Conservation (phyloP, 2,888 invertebrate genomes). For the Miltochrista miniata region DNA sequence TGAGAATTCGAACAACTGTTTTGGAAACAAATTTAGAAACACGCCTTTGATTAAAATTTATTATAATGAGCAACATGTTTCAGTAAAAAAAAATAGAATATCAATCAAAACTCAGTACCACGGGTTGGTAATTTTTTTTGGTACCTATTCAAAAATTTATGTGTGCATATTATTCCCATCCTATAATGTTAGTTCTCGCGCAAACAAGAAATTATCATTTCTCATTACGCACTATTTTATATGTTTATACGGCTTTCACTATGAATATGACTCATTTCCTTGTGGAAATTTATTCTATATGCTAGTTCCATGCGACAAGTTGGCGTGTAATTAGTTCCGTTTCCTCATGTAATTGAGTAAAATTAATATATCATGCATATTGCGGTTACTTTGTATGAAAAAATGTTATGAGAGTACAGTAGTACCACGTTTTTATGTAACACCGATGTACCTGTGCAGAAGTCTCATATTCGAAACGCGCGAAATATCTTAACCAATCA, state of each 20-base stretch:
- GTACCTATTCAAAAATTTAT: too few relatives aligned
- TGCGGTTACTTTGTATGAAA: slow-evolving; percentile 16
- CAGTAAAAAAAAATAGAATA: background rate
- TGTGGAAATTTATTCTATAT: background rate
- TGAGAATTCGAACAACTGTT: background rate
- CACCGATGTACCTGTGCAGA: too few relatives aligned
- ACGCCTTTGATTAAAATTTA: too few relatives aligned
- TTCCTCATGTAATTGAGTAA: background rate
- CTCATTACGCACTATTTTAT: slow-evolving; percentile 40
- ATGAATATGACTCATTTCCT: slow-evolving; percentile 13
- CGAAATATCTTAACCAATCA: too few relatives aligned
- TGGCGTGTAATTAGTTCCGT: background rate
- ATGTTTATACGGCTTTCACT: slow-evolving; percentile 42
- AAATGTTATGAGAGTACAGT: slow-evolving; percentile 7
- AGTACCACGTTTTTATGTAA: too few relatives aligned
- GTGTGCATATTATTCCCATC: too few relatives aligned
- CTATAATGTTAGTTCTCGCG: slow-evolving; percentile 24
- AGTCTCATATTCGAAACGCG: too few relatives aligned
- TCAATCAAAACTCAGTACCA: background rate
- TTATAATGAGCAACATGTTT: too few relatives aligned
- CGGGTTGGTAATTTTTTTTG: too few relatives aligned
- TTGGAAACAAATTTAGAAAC: too few relatives aligned
- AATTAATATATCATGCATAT: slow-evolving; percentile 14
- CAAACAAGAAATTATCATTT: slow-evolving; percentile 24
- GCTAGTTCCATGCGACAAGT: background rate